Evolutionary conservation across 2,113 vertebrate species (phyloP), one percentile per base, ranked within the genome.

Genomic region (Myocastor coypus): DNA sequence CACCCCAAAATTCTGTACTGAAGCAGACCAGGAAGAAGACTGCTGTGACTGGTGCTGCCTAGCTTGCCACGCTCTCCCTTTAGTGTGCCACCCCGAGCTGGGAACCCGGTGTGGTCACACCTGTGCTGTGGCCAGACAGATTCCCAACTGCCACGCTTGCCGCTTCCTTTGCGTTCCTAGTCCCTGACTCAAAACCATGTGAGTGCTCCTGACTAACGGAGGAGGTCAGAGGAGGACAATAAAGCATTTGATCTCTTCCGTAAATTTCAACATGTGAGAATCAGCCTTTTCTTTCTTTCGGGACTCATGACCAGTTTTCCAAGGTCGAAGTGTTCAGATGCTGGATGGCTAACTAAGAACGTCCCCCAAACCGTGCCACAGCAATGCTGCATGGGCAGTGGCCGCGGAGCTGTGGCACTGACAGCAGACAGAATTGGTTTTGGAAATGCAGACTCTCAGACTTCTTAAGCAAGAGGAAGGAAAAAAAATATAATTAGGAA

Each of bases 291-390:
- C 46, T 83, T 78, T 78, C 52, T 92, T 69, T 71, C 32, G 63
- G 91, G 55, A 50, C 52, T 82, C 83, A 87, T 40, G 64, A 52
- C 78, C 55, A 83, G 59, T 91, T 93, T 46, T 50, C 55, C 8
- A 92, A 61, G 57, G 37, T 61, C 30, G n/a, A 34, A 94, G 52
- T 92, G 64, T 91, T 96, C 57, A 55, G 69, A 63, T 84, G 46
- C 52, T 78, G 34, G 64, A 63, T 13, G 55, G 37, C 14, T 26
- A 66, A 82, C 77, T 3, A 94, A 68, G 83, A 22, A 22, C 11
- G 22, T 6, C 9, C 20, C 59, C 22, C 11, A 30, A 63, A 81
- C 16, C 24, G 59, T 69, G 9, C 92, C 52, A 24, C 59, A 46
- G 69, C 6, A 59, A 46, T 26, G 20, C 63, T 92, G 80, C 34